Conservation (phyloP, 1,140 invertebrate species). For the Meteorus sp. region DNA sequence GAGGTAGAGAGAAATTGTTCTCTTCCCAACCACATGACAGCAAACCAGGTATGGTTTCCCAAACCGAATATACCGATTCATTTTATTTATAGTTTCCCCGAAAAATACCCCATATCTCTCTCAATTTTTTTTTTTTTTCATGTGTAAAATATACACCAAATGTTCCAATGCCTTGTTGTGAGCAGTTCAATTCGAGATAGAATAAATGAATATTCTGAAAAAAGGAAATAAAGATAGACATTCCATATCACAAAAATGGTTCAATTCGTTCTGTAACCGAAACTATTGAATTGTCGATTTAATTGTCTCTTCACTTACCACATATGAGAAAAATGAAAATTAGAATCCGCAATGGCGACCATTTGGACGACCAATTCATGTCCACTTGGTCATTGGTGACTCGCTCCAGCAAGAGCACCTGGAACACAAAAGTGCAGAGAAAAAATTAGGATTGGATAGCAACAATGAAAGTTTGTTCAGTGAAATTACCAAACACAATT, state of each 20-base stretch:
- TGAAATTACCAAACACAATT: too few species aligned
- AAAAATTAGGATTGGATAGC: neutral
- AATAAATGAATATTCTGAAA: too few species aligned
- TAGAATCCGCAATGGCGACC: constrained; percentile 50
- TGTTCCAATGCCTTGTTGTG: too few species aligned
- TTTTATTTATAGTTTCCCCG: neutral
- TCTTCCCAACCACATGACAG: neutral
- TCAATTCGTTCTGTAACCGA: too few species aligned
- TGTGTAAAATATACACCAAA: too few species aligned
- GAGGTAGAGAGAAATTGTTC: constrained; percentile 18
- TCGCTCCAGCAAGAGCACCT: constrained; percentile 30
- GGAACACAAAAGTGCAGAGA: constrained; percentile 15
- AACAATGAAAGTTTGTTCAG: neutral
- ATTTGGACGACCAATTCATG: constrained; percentile 55
- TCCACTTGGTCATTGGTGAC: constrained; percentile 52
- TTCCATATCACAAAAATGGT: too few species aligned
- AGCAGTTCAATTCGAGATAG: too few species aligned
- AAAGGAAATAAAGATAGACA: too few species aligned
- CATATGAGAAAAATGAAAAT: constrained; percentile 52
- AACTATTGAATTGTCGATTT: neutral
- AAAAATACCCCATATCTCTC: too few species aligned
- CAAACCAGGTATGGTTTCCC: neutral
- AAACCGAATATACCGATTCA: neutral
- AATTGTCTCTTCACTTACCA: constrained; percentile 38
- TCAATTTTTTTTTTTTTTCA: neutral